Base-by-base conservation (phyloP, 2,888 invertebrate genomes). In the Gisinianus flammeolus region DNA sequence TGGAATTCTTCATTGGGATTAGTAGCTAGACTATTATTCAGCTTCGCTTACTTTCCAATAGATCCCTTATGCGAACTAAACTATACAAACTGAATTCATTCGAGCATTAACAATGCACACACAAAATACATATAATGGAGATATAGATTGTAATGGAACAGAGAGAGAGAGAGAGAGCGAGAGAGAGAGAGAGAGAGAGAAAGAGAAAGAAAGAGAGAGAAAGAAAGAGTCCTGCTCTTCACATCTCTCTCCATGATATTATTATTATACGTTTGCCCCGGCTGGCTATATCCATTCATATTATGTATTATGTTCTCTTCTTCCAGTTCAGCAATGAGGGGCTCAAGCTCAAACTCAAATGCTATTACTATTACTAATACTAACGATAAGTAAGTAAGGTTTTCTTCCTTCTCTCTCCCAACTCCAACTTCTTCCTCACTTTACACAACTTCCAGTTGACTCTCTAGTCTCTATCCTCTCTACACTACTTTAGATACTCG, bases 11-110 rank as follows among this genome's bases (percentile, higher is more conserved):
- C 52, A 74, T 52, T 26, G 74, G 66, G 74, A 74, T 74, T 74
- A 74, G 74, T 74, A 66, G 66, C 12, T 24, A 30, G 52, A 33
- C 74, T 74, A 74, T 74, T 74, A 74, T 74, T 74, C 74, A 74
- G 74, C 74, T 66, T 74, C 66, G 67, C 44, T 74, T 66, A 28
- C 66, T 74, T 52, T 31, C 66, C 66, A 66, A 74, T 52, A 74
- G 74, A 74, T 66, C 44, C 66, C 66, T 74, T 74, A 33, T 33
- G 66, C 66, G 52, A 66, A 24, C 74, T 74, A 66, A 74, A 74
- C 74, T 74, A 44, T 66, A 74, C 74, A 54, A 74, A 66, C 66
- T 66, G 74, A 66, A 54, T 64, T 66, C 74, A 74, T 26, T 66
- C 28, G 52, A 66, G 44, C 74, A 74, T 66, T 74, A 66, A 74